Percentiles rank a stretch among this genome's conserved stretches.
phyloP scores from a whole-genome alignment of 2,888 invertebrate genomes.

The Isoperla grammatica region DNA sequence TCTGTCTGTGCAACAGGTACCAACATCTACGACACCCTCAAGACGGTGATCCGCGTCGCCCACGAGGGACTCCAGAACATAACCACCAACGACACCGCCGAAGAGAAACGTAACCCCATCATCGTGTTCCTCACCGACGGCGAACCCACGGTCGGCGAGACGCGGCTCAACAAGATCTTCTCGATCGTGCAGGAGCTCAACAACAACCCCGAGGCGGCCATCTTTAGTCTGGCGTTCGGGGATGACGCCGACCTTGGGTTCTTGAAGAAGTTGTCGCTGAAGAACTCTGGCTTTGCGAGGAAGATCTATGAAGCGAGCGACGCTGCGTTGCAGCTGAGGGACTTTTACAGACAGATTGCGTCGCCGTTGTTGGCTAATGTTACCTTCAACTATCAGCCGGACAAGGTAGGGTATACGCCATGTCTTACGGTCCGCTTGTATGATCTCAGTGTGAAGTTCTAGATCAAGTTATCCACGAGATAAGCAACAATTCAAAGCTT shows the following conservation, averaged over 20 bases:
- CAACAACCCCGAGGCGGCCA: slow-evolving; percentile 41
- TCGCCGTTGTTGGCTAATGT: slow-evolving; percentile 62
- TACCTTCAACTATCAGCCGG: slow-evolving; percentile 55
- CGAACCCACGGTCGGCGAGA: slow-evolving; percentile 56
- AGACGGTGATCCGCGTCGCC: slow-evolving; percentile 50
- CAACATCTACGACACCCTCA: slow-evolving; percentile 60
- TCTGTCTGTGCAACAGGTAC: no score
- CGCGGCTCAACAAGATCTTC: slow-evolving; percentile 49
- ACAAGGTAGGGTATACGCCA: slow-evolving; percentile 46
- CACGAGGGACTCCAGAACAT: slow-evolving; percentile 32
- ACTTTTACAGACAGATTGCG: slow-evolving; percentile 63
- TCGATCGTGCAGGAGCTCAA: slow-evolving; percentile 50
- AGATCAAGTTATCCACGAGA: no score
- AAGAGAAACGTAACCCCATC: slow-evolving; percentile 49
- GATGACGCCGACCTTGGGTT: slow-evolving; percentile 61
- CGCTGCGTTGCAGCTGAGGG: slow-evolving; percentile 58
- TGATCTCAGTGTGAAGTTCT: no score
- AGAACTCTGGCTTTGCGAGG: slow-evolving; percentile 61
- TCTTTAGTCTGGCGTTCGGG: slow-evolving; percentile 67
- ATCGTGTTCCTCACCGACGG: slow-evolving; percentile 64
- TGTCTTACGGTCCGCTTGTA: slow-evolving; percentile 7
- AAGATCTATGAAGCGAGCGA: slow-evolving; percentile 69
- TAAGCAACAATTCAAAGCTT: no score
- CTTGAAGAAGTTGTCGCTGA: slow-evolving; percentile 57
- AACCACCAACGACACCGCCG: slow-evolving; percentile 24